Base-by-base conservation (phyloP, 2,888 invertebrate species). In the Acrobasis consociella region DNA sequence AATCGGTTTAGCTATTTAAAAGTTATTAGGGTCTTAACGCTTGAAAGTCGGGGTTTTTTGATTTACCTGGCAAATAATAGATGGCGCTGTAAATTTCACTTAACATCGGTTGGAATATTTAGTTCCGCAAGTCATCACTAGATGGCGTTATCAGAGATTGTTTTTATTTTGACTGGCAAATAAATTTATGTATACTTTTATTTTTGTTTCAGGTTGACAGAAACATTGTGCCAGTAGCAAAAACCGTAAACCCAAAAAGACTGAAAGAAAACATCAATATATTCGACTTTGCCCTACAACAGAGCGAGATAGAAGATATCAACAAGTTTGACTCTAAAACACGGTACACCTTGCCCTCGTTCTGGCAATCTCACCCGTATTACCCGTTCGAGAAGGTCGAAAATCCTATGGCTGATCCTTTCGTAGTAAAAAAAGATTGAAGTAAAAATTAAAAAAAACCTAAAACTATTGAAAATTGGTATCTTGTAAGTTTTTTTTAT, bases 311-410 rank as follows among this genome's bases (percentile, higher is more conserved):
- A 0, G 72, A 73, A 5, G 71, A 66, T 31, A 81, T 91, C 0
- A 82, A 76, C 56, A 38, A 67, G 0, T 86, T 78, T 10, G 68
- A 89, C 51, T 67, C 72, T 0, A 64, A 76, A 5, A 80, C 72
- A 0, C 72, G 90, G 11, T 83, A 76, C 58, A 86, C 86, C 0
- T 31, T 77, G 0, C 91, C 92, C 0, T 85, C 90, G 0, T 92
- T 91, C 66, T 92, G 92, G 92, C 92, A 91, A 72, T 67, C 74
- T 1, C 89, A 90, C 38, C 81, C 76, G 1, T 71, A 87, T 69
- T 92, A 91, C 50, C 91, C 92, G 0, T 91, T 91, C 58, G 87
- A 91, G 31, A 85, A 85, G 63, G 62, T 87, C 0, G 78, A 77
- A 0, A 74, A 81, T 13, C 84, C 88, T 1, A 66, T 85, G 1